Evolutionary conservation across 92 coral and sea anemone species (phyloP).

Genomic region (Virgularia gustaviana): DNA sequence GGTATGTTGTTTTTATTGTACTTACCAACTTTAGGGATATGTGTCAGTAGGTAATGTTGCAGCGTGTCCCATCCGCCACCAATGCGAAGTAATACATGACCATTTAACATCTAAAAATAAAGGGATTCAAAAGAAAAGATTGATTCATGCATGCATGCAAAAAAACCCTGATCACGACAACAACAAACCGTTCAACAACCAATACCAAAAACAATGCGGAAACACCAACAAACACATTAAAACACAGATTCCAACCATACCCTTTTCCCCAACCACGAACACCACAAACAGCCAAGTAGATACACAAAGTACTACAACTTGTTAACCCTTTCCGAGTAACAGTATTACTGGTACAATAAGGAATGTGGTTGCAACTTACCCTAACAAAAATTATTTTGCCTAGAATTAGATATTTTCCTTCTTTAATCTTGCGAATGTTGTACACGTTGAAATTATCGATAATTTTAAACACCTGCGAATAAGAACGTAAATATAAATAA

Average conservation of each 20-base stretch:
- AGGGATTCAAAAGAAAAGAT: neutral
- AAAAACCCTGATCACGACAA: no score
- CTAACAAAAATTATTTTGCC: slow-evolving; percentile 87
- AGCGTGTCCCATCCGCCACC: slow-evolving; percentile 99
- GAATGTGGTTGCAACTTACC: slow-evolving; percentile 77
- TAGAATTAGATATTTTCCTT: slow-evolving; percentile 91
- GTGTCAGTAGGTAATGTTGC: slow-evolving; percentile 94
- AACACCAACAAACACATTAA: no score
- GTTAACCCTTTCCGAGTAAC: no score
- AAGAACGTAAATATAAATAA: neutral
- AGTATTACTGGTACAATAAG: no score
- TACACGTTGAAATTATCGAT: slow-evolving; percentile 83
- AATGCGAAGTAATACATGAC: slow-evolving; percentile 87
- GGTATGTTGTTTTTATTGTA: no score
- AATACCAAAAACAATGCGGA: no score
- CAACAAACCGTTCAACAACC: no score
- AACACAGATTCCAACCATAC: no score
- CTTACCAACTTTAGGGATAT: slow-evolving; percentile 68
- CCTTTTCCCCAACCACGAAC: no score
- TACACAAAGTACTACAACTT: no score
- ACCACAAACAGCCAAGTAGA: no score
- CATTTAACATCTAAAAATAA: slow-evolving; percentile 78
- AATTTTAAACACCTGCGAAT: slow-evolving; percentile 73
- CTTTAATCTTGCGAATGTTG: slow-evolving; percentile 85
- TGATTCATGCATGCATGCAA: neutral